Evolutionary conservation across 1,140 invertebrate genomes (phyloP).

Genomic region (Neodiprion fabricii): DNA sequence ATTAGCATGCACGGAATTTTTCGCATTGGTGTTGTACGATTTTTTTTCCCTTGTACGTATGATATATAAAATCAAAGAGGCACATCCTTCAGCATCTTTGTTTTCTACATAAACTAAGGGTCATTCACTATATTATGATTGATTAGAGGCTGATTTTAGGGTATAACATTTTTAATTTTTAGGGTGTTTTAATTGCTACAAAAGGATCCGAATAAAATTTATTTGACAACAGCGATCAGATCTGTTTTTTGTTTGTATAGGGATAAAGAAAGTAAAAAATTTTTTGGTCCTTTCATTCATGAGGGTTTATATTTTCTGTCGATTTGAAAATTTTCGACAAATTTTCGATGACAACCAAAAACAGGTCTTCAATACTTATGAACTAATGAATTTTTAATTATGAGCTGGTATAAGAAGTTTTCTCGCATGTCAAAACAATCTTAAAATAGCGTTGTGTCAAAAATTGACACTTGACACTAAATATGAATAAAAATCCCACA

Average conservation of each 20-base stretch:
- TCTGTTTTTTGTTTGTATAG: not conserved
- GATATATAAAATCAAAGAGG: not conserved
- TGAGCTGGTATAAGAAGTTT: not conserved
- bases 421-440: not conserved
- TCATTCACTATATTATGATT: not conserved
- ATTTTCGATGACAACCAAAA: not conserved
- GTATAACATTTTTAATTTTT: constrained; percentile 12
- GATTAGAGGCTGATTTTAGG: constrained; percentile 12
- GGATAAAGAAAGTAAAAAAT: not conserved
- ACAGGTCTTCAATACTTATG: not conserved
- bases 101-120: constrained; percentile 8
- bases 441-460: constrained; percentile 23
- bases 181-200: not conserved
- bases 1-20: not conserved
- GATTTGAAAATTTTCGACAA: no score
- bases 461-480: constrained; percentile 28
- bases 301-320: not conserved
- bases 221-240: no score
- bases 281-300: not conserved
- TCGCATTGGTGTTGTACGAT: not conserved
- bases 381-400: not conserved
- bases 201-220: not conserved
- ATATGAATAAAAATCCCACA: constrained; percentile 37
- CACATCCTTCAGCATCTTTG: not conserved
- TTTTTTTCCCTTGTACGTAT: not conserved